Conservation (phyloP, 37 sponge, comb jelly and placozoan species). For the Theonella swinhoei region DNA sequence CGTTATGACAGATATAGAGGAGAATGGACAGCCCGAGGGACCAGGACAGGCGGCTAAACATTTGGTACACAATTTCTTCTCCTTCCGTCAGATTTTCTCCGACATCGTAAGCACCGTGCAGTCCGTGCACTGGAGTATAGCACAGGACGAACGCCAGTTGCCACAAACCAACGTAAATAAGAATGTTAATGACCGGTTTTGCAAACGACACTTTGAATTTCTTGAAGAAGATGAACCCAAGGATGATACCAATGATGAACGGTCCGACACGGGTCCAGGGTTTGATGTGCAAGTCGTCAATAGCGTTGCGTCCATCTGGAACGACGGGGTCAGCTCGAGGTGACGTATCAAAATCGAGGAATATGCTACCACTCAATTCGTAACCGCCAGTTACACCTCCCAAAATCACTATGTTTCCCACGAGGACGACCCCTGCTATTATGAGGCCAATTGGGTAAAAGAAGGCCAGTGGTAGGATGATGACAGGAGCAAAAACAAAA, state of each 20-base stretch:
- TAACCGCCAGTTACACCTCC: slow-evolving; percentile 62
- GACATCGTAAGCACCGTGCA: slow-evolving; percentile 47
- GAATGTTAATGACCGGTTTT: slow-evolving; percentile 9
- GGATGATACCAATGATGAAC: slow-evolving; percentile 66
- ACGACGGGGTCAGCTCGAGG: not conserved
- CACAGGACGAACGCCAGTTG: slow-evolving; percentile 12
- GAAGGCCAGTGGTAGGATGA: slow-evolving; percentile 63
- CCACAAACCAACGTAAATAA: slow-evolving; percentile 33
- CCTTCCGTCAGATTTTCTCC: slow-evolving; percentile 47
- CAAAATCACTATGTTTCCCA: slow-evolving; percentile 23
- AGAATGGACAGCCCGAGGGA: slow-evolving; percentile 60
- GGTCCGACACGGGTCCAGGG: slow-evolving; percentile 65
- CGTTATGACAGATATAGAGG: slow-evolving; percentile 77
- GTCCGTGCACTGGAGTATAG: slow-evolving; percentile 62
- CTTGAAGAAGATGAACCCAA: slow-evolving; percentile 66
- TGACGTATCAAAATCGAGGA: not conserved
- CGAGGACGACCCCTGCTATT: slow-evolving; percentile 6
- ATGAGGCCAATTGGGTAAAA: slow-evolving; percentile 50
- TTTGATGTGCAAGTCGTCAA: slow-evolving; percentile 44
- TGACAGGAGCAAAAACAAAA: slow-evolving; percentile 75
- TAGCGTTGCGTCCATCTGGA: not conserved
- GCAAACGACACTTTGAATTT: slow-evolving; percentile 9
- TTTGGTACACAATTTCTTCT: slow-evolving; percentile 72
- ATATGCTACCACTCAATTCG: slow-evolving; percentile 35
- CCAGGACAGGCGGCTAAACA: slow-evolving; percentile 64